Percentiles rank a stretch among this genome's conserved stretches.
Evolutionary conservation across 2,797 vertebrate species (phyloP).

Genomic region (Acrossocheilus fasciatus): DNA sequence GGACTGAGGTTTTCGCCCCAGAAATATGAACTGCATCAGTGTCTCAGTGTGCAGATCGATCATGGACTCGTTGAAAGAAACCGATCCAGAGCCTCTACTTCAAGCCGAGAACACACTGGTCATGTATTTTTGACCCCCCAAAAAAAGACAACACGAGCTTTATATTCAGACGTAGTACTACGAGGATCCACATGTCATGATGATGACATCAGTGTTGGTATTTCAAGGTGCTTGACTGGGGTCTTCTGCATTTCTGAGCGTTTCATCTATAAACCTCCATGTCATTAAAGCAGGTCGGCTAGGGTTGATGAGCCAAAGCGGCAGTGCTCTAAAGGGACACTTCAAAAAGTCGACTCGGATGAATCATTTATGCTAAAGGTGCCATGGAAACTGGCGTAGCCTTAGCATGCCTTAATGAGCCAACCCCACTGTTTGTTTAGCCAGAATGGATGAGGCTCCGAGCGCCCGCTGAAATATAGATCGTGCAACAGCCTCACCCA

Average conservation of each 20-base stretch:
- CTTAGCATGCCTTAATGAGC: constrained; percentile 54
- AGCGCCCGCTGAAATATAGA: constrained; percentile 69
- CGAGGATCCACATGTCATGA: neutral
- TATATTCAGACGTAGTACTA: constrained; percentile 8
- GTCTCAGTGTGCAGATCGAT: constrained; percentile 1
- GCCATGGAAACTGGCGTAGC: constrained; percentile 24
- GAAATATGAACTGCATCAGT: constrained; percentile 15
- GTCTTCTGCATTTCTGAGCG: constrained; percentile 2
- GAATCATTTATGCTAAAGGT: constrained; percentile 72
- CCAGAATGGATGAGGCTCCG: constrained; percentile 55
- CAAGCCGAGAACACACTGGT: neutral
- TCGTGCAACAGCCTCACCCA: constrained; percentile 42
- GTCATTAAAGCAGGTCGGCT: constrained; percentile 54
- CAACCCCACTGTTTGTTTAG: constrained; percentile 62
- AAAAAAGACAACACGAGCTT: neutral
- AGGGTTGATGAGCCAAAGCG: constrained; percentile 48
- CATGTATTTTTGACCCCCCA: neutral
- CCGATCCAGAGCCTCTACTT: neutral
- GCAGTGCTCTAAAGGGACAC: constrained; percentile 57
- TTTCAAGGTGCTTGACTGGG: constrained; percentile 12
- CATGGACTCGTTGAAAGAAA: neutral
- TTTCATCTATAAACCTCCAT: constrained; percentile 51
- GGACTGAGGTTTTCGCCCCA: neutral
- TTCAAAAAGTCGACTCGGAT: constrained; percentile 69
- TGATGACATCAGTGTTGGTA: constrained; percentile 9